phyloP scores from a whole-genome alignment of 2,888 invertebrate genomes.

The Syrista parreyssii region DNA sequence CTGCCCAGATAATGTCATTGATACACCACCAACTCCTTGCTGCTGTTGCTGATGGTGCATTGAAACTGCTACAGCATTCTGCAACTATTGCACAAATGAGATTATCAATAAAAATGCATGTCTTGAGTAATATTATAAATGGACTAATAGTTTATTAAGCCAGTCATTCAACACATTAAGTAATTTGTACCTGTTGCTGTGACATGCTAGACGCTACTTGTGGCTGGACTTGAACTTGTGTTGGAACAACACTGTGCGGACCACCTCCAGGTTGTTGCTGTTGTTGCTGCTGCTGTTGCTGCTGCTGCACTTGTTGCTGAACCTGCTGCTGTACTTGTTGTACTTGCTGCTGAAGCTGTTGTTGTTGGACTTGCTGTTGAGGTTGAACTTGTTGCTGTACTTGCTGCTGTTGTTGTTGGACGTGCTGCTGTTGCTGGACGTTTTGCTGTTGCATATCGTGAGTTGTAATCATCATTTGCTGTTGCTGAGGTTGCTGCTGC shows the following conservation, averaged over 20 bases:
- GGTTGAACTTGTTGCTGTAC: conserved; percentile 50
- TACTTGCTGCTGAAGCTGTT: conserved; percentile 42
- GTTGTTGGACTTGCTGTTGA: conserved; percentile 66
- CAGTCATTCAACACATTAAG: neutral
- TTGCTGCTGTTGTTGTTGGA: conserved; percentile 42
- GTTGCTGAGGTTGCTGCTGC: conserved; percentile 45
- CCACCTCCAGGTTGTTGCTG: conserved; percentile 54
- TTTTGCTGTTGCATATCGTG: conserved; percentile 53
- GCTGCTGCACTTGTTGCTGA: conserved; percentile 34
- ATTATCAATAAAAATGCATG: neutral
- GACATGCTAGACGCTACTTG: conserved; percentile 66
- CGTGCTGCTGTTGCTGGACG: conserved; percentile 43
- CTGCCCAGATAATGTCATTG: conserved; percentile 62
- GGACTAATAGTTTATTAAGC: neutral
- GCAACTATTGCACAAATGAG: conserved; percentile 34
- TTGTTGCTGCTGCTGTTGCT: conserved; percentile 39
- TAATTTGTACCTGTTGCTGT: conserved; percentile 59
- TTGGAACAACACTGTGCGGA: conserved; percentile 58
- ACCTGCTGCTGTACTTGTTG: conserved; percentile 41
- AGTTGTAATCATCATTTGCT: conserved; percentile 48
- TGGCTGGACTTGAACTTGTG: conserved; percentile 62
- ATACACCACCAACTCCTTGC: conserved; percentile 66
- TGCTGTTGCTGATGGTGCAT: conserved; percentile 69
- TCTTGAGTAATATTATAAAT: neutral
- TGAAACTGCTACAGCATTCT: conserved; percentile 66